Evolutionary conservation across 2,888 invertebrate genomes (phyloP), one percentile per base, ranked within the genome.

Genomic region (Zootermopsis nevadensis): DNA sequence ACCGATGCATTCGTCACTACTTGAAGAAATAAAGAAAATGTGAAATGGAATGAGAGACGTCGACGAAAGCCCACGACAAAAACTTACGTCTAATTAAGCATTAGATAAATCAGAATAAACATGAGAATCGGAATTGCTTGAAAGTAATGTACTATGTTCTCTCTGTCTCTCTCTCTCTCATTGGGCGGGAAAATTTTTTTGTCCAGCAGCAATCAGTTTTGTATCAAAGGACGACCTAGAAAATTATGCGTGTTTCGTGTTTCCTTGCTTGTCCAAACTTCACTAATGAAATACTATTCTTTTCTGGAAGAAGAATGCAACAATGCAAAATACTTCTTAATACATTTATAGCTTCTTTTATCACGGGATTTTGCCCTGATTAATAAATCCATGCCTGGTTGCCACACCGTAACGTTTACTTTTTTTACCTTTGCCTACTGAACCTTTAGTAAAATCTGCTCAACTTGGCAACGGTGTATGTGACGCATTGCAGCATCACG

Each of bases 401-500:
- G 60, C 60, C 60, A 27, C 27, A 27, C n/a, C n/a, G 27, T n/a
- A 60, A 60, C 27, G 6, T 1, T 60, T 60, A n/a, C n/a, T 60
- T 27, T n/a, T 27, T 27, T 27, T 27, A 60, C n/a, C 60, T 60
- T 60, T 60, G 60, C 6, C n/a, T 7, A 60, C n/a, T 60, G 60
- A 60, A 60, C 60, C 38, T 22, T 24, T 74, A 74, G 74, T n/a
- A 42, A 38, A 74, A 74, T 60, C 60, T 74, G 38, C 10, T n/a
- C 74, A 42, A n/a, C 35, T 74, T 74, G 74, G 74, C 74, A 74
- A 74, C 74, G 33, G 74, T 74, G 74, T 42, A 74, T 74, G 74
- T 74, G 74, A 74, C 74, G 74, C 74, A 74, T 74, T 74, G 74
- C 74, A 74, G 74, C 74, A 74, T 74, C 74, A n/a, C 38, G 74